These are phyloP conservation scores for Spea hammondii DNA, from an alignment of 2,797 vertebrate species.

Conservation along the genomic window DNA sequence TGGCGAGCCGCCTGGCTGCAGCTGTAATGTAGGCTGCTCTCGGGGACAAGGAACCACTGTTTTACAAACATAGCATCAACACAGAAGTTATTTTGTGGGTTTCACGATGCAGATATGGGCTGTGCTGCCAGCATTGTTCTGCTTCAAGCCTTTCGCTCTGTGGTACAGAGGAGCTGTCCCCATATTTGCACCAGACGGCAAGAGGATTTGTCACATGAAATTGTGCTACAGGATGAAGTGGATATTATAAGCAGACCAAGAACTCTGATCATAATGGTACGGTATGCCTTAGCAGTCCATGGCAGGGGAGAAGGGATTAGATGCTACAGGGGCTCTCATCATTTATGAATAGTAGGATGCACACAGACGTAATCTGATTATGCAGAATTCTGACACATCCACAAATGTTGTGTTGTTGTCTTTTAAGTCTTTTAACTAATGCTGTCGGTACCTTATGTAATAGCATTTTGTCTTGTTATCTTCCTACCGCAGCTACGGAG, in stretches of 20 bases:
- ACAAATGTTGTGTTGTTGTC: constrained; percentile 8
- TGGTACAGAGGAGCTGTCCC: constrained; percentile 89
- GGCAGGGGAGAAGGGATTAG: constrained; percentile 37
- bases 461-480: background rate
- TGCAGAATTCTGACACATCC: constrained; percentile 23
- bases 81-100: constrained; percentile 80
- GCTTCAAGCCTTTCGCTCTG: constrained; percentile 84
- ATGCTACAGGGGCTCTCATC: constrained; percentile 34
- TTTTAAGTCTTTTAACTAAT: background rate
- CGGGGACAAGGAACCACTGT: constrained; percentile 90
- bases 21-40: constrained; percentile 84
- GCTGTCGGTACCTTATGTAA: constrained; percentile 26
- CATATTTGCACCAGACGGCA: constrained; percentile 84
- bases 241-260: constrained; percentile 83
- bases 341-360: constrained; percentile 22
- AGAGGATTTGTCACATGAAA: constrained; percentile 85
- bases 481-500: background rate
- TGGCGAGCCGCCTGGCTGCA: constrained; percentile 82
- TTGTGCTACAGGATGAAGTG: constrained; percentile 81
- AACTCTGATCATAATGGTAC: constrained; percentile 92
- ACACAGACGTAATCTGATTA: constrained; percentile 14
- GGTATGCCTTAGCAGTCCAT: constrained; percentile 54
- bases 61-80: constrained; percentile 78
- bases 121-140: constrained; percentile 93
- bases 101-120: constrained; percentile 88